Base-by-base conservation (phyloP, 2,888 invertebrate species). In the Pycnomerus fuliginosus region DNA sequence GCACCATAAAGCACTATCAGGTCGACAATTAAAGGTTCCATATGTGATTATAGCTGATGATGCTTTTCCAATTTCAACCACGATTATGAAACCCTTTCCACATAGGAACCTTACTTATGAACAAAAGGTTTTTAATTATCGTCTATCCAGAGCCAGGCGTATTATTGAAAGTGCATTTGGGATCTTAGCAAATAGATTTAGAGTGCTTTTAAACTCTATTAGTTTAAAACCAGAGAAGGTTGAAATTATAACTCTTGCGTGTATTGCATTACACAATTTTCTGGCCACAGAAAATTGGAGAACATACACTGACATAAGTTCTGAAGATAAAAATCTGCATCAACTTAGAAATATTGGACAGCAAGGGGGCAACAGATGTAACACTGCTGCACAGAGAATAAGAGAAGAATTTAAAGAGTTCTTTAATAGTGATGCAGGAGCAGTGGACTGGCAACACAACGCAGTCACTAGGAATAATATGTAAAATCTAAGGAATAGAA, bases 11-110 rank as follows among this genome's bases (percentile, higher is more conserved):
- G n/a, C 16, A 13, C 16, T 46, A 20, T 30, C 42, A 23, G 14
- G 28, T 14, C 16, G 22, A 16, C 17, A n/a, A 16, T 12, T 10
- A 24, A 36, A 28, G 11, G 17, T 23, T 11, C 46, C 42, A 11
- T 43, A 28, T 30, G 42, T 46, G 8, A 36, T 46, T 11, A 15
- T 46, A 7, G 42, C 46, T 7, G 40, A 45, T 24, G 40, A 40
- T 35, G 40, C 34, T 14, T 45, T 45, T 34, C 40, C 40, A n/a
- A 13, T 41, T 16, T 14, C 16, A n/a, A 24, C 14, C n/a, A 15
- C 13, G 16, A 23, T 45, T 16, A 41, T 45, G 40, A 45, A 41
- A 29, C 45, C 45, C 14, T 41, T 33, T 34, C 34, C 34, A 14
- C 3, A 14, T 11, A 17, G 35, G 29, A 30, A 27, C 14, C 16